Base-by-base conservation (phyloP, 1,140 invertebrate species). In the Meloidogyne exigua region DNA sequence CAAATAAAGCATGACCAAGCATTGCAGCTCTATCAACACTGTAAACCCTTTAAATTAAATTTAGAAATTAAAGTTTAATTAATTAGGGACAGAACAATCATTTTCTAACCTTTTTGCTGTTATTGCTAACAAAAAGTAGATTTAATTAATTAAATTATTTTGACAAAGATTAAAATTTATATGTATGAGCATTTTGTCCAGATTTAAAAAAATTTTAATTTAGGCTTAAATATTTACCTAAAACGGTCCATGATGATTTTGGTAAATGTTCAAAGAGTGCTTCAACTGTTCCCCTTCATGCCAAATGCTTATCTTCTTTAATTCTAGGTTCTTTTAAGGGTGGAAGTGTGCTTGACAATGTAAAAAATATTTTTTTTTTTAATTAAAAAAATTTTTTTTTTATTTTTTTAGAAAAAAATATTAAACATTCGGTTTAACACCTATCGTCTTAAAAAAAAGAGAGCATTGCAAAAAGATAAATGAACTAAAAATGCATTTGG, bases 271-370 rank as follows among this genome's bases (percentile, higher is more conserved):
- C 36, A 7, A 79, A 79, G 12, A 26, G 21, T 11, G 67, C 77
- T 5, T 62, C 62, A 39, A 65, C 77, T 42, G 75, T 79, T 65
- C 77, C 77, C 9, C 36, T 70, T 15, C 76, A 79, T 39, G 77
- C 77, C 28, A 79, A 79, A 66, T 79, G 77, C n/a, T 28, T 79
- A 25, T 79, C 77, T 0, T 23, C 32, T 36, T 39, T 79, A 65
- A 28, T 81, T 23, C 25, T 75, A 63, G 77, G 69, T 9, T 36
- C 76, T 10, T 57, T 79, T 21, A 63, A 69, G 23, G 77, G 76
- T 3, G 2, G 12, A 64, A 74, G 0, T 15, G 12, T 65, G 1
- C n/a, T n/a, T 28, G 21, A 75, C 9, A 12, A 25, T n/a, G 65
- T 49, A 25, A 39, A 13, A 1, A 18, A 21, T n/a, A n/a, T n/a